These are phyloP conservation scores for Brachylomia viminalis DNA, from an alignment of 2,888 invertebrate species.

Conservation along the genomic window DNA sequence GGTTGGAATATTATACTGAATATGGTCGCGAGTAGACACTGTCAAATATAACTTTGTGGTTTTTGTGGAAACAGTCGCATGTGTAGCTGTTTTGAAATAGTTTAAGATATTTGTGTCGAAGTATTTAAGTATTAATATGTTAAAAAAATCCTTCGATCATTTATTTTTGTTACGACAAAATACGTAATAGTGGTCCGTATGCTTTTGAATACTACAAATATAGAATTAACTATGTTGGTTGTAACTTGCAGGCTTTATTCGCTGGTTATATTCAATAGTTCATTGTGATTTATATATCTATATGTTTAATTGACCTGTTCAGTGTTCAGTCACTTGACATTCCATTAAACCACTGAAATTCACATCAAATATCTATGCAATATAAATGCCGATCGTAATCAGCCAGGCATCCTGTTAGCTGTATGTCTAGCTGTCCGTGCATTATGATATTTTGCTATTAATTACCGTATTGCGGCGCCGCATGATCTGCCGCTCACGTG, in stretches of 20 bases:
- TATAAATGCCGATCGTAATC: constrained; percentile 25
- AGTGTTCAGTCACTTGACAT: constrained; percentile 25
- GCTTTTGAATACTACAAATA: not conserved
- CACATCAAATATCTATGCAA: constrained; percentile 23
- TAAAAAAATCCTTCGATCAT: not conserved
- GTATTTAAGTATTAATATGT: not conserved
- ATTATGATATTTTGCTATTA: constrained; percentile 63
- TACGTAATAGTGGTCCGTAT: not conserved
- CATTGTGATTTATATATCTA: not conserved
- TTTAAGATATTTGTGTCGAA: constrained; percentile 11
- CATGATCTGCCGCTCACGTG: constrained; percentile 28
- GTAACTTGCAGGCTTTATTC: not conserved
- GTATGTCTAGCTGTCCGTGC: constrained; percentile 16
- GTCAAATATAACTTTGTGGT: constrained; percentile 51
- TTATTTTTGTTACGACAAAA: not conserved
- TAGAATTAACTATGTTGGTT: not conserved
- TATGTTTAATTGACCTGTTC: constrained; percentile 7
- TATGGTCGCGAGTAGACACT: constrained; percentile 13
- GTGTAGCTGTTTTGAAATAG: constrained; percentile 17
- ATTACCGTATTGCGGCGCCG: constrained; percentile 59
- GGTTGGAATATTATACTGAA: constrained; percentile 13
- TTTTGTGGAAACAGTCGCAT: constrained; percentile 27
- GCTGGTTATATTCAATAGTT: not conserved
- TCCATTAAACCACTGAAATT: constrained; percentile 29
- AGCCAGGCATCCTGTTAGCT: constrained; percentile 20